Conservation (phyloP, 2,888 invertebrate genomes). For the Aradus depressus region DNA sequence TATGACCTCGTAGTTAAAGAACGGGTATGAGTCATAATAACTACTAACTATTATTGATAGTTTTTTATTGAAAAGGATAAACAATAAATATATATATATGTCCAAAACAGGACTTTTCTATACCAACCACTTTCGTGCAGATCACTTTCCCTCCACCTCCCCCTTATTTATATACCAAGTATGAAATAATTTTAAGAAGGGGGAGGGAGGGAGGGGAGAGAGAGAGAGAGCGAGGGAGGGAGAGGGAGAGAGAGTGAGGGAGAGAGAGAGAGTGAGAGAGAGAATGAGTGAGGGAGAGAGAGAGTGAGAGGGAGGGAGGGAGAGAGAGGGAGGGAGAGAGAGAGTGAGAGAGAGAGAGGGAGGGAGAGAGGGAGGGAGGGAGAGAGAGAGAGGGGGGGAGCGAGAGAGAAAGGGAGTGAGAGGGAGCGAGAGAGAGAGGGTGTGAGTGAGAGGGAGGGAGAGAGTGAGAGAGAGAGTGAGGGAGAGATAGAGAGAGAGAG, state of each 20-base stretch:
- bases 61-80: no score
- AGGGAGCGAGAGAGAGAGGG: slow-evolving; percentile 1
- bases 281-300: slow-evolving; percentile 5
- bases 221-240: slow-evolving; percentile 8
- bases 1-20: no score
- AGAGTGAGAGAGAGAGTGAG: slow-evolving; percentile 47
- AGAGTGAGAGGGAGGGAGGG: background rate
- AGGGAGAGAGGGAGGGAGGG: slow-evolving; percentile 3
- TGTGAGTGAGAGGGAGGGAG: slow-evolving; percentile 39
- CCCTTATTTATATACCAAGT: no score
- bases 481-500: slow-evolving; percentile 44
- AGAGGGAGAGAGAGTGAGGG: slow-evolving; percentile 10
- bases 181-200: no score
- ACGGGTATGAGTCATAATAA: no score
- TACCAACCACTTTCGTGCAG: no score
- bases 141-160: no score
- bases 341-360: slow-evolving; percentile 9
- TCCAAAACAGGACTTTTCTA: no score
- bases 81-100: no score
- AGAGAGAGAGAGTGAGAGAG: slow-evolving; percentile 15
- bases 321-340: slow-evolving; percentile 1
- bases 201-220: slow-evolving; percentile 1
- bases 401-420: slow-evolving; percentile 10
- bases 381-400: slow-evolving; percentile 9
- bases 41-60: no score